Evolutionary conservation across 2,113 vertebrate species (phyloP), one percentile per base, ranked within the genome.

Genomic region (Leptodactylus fuscus): DNA sequence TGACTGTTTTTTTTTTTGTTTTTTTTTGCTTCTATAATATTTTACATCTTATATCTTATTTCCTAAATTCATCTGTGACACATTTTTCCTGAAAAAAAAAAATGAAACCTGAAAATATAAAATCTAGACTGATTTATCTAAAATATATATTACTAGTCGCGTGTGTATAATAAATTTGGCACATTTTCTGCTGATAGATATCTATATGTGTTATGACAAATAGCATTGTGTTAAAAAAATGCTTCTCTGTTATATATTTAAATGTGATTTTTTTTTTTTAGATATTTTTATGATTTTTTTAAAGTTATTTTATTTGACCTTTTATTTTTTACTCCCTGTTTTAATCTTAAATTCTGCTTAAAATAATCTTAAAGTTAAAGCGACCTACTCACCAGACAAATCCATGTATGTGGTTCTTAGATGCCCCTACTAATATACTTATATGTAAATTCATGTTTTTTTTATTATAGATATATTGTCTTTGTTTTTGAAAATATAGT

Each of bases 401-500:
- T 44, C n/a, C 24, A 5, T 11, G 20, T 22, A 13, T 69, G 13
- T 20, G 32, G 65, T 38, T 38, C 9, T 41, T 20, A 67, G 36
- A 67, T 67, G 62, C 32, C 27, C 12, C 34, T 34, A n/a, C n/a
- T n/a, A n/a, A 22, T 41, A 71, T 74, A 73, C 22, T 46, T 48
- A 16, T 7, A 24, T 16, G 22, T 48, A 1, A 48, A 15, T 16
- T 29, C 1, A 44, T 32, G 6, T 38, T 29, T 27, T 69, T 69
- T 18, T 0, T 32, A 9, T 73, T 46, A 13, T 10, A 76, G 27
- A 76, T 29, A 49, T 76, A 75, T 32, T 16, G 4, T 32, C 27
- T 48, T 20, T 48, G n/a, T 32, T 32, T 49, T 76, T 76, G 13
- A 76, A 76, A 76, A 49, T 75, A 48, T 32, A 75, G 24, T 48